These are phyloP conservation scores for Apamea monoglypha DNA, from an alignment of 2,888 invertebrate species.

Conservation along the genomic window DNA sequence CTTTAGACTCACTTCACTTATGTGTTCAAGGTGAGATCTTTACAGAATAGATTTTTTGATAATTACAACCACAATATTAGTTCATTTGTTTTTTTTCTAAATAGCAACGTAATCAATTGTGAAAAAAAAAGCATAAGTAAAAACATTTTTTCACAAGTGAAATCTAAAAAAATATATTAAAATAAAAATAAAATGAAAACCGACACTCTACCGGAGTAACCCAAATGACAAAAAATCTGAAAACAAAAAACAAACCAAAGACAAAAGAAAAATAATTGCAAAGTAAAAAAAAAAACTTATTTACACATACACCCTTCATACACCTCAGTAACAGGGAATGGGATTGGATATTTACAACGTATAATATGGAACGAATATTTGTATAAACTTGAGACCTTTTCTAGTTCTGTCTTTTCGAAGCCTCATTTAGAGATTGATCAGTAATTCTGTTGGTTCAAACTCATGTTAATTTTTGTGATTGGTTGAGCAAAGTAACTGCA, in stretches of 20 bases:
- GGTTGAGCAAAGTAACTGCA: not conserved
- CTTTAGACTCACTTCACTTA: too few species aligned
- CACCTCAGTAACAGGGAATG: conserved; percentile 42
- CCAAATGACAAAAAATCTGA: conserved; percentile 79
- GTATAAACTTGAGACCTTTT: not conserved
- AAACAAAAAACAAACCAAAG: conserved; percentile 78
- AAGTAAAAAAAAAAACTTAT: conserved; percentile 56
- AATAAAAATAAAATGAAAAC: conserved; percentile 74
- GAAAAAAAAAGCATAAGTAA: conserved; percentile 46
- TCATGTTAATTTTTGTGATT: too few species aligned
- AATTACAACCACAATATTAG: conserved; percentile 77
- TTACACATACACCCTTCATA: conserved; percentile 53
- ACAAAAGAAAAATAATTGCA: conserved; percentile 70
- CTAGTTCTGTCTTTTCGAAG: not conserved
- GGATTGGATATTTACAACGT: conserved; percentile 54
- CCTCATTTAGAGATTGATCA: not conserved
- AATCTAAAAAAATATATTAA: conserved; percentile 61
- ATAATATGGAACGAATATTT: not conserved
- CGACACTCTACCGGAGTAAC: conserved; percentile 87
- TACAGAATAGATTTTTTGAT: conserved; percentile 33
- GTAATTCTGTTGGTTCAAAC: not conserved
- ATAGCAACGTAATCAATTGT: conserved; percentile 73
- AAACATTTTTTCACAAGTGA: conserved; percentile 70
- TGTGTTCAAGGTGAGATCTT: too few species aligned
- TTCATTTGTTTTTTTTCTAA: conserved; percentile 63